A percentile compares a stretch with the other conserved stretches of the same genome.
Conservation (phyloP, 2,888 invertebrate genomes). For the Eilema sororculum region DNA sequence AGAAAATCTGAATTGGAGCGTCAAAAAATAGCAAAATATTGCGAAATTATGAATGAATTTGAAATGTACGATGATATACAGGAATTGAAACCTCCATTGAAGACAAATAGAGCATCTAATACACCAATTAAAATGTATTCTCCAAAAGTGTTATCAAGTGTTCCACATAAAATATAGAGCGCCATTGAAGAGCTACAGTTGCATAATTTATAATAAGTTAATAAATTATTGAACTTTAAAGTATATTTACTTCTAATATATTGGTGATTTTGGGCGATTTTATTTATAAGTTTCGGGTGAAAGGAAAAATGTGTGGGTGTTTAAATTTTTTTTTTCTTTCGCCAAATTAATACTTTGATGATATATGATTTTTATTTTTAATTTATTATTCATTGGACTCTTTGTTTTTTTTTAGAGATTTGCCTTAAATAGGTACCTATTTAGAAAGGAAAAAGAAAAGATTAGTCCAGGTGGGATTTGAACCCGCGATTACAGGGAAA, state of each 20-base stretch:
- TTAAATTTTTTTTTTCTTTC: too few relatives aligned
- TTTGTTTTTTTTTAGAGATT: too few relatives aligned
- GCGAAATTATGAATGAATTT: slow-evolving; percentile 73
- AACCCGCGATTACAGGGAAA: too few relatives aligned
- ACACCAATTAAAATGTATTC: slow-evolving; percentile 52
- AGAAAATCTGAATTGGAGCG: slow-evolving; percentile 51
- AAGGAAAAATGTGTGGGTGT: too few relatives aligned
- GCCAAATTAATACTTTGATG: too few relatives aligned
- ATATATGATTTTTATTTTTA: too few relatives aligned
- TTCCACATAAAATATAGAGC: background rate
- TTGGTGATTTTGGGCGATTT: too few relatives aligned
- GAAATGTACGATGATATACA: slow-evolving; percentile 69
- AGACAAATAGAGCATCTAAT: slow-evolving; percentile 75
- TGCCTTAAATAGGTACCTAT: too few relatives aligned
- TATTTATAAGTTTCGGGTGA: too few relatives aligned
- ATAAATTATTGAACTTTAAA: background rate
- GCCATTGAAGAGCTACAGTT: background rate
- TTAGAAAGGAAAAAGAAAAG: too few relatives aligned
- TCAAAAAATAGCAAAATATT: slow-evolving; percentile 68
- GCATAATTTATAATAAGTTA: slow-evolving; percentile 10
- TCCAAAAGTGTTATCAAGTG: slow-evolving; percentile 22
- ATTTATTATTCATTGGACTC: too few relatives aligned
- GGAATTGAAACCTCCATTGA: slow-evolving; percentile 60
- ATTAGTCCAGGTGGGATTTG: too few relatives aligned
- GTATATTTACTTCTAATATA: background rate